Percentiles rank a stretch among this genome's conserved stretches.
These are phyloP conservation scores for Ichneumon xanthorius DNA, from an alignment of 2,888 invertebrate species.

Conservation along the genomic window DNA sequence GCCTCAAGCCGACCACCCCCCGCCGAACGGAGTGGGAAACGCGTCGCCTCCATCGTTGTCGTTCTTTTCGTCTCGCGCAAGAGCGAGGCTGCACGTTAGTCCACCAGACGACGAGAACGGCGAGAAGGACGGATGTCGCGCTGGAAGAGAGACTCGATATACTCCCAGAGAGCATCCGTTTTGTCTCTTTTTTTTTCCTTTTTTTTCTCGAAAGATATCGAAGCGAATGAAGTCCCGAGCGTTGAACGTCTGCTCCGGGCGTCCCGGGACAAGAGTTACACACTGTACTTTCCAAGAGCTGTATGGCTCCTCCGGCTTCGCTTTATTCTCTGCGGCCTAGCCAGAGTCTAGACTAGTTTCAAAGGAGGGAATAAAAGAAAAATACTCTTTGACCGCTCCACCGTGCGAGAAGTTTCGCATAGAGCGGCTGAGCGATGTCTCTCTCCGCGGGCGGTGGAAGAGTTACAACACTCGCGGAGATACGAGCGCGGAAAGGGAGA, in stretches of 20 bases:
- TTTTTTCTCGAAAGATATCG: constrained; percentile 44
- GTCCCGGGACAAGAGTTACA: constrained; percentile 8
- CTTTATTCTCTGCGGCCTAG: background rate
- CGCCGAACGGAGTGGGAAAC: constrained; percentile 38
- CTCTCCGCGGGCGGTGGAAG: constrained; percentile 77
- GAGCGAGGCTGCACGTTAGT: constrained; percentile 53
- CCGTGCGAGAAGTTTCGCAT: constrained; percentile 34
- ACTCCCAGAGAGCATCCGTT: constrained; percentile 53
- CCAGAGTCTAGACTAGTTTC: constrained; percentile 35
- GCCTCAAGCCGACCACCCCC: constrained; percentile 22
- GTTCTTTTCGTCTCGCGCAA: constrained; percentile 35
- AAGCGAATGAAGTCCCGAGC: constrained; percentile 44
- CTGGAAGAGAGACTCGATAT: constrained; percentile 43
- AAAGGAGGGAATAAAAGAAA: constrained; percentile 49
- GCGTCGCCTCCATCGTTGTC: constrained; percentile 56
- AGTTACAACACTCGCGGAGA: constrained; percentile 54
- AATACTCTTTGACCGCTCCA: constrained; percentile 44
- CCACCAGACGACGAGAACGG: constrained; percentile 44
- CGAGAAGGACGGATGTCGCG: constrained; percentile 63
- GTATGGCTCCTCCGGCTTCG: background rate
- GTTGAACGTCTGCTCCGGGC: constrained; percentile 40
- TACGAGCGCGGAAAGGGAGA: constrained; percentile 40
- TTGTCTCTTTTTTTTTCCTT: constrained; percentile 2
- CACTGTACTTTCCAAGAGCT: background rate
- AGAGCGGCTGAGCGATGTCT: constrained; percentile 74